Evolutionary conservation across 2,113 vertebrate species (phyloP).

Genomic region (Cyprinodon tularosa): DNA sequence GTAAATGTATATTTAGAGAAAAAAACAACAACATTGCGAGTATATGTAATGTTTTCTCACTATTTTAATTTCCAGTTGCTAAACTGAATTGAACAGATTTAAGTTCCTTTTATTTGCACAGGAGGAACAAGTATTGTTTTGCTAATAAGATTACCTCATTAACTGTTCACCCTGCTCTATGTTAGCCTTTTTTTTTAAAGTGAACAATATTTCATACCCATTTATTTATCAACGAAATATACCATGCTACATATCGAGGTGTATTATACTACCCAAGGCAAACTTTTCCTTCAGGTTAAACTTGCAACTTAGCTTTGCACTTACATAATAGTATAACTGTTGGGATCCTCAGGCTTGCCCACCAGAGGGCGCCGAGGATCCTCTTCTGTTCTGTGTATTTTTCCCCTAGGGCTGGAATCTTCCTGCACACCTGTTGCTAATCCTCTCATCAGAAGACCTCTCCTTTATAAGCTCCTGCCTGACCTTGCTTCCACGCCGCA

Average conservation of each 20-base stretch:
- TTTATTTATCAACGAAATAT: background rate
- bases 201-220: background rate
- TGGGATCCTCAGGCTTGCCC: too few relatives aligned
- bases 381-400: too few relatives aligned
- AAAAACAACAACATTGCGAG: background rate
- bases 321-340: too few relatives aligned
- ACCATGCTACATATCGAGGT: background rate
- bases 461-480: too few relatives aligned
- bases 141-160: background rate
- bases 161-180: background rate
- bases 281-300: too few relatives aligned
- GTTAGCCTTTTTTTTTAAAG: slow-evolving; percentile 13
- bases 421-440: too few relatives aligned
- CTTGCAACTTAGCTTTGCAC: too few relatives aligned
- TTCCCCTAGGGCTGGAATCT: too few relatives aligned
- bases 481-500: too few relatives aligned
- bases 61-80: background rate
- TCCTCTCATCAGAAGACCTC: too few relatives aligned
- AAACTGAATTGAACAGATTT: background rate
- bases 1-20: background rate
- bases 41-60: background rate
- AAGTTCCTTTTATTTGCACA: background rate
- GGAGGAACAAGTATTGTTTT: background rate
- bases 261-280: background rate
- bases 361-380: too few relatives aligned